Base-by-base conservation (phyloP, 2,113 vertebrate species). In the Cariama cristata region DNA sequence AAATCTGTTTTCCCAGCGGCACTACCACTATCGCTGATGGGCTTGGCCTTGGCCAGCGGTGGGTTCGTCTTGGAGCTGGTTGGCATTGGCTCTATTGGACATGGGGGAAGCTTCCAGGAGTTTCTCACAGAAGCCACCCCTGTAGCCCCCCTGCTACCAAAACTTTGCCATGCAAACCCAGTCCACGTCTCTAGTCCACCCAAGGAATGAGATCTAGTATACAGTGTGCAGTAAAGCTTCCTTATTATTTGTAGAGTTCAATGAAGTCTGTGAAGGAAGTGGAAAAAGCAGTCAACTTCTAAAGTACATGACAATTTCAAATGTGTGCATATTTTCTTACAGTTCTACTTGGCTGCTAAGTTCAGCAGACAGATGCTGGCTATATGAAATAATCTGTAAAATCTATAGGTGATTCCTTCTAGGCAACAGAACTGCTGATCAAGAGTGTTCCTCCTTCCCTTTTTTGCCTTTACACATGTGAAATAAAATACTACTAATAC, bases 31-130 rank as follows among this genome's bases (percentile, higher is more conserved):
- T 11, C 42, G 12, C 17, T 68, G 47, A 74, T 27, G 21, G 18
- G 30, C 21, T 75, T 0, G 0, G 21, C n/a, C n/a, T 32, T 23
- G 42, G 26, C 21, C 47, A 23, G 22, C 4, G 14, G 24, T 12
- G n/a, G 5, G 6, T 28, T 40, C 0, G 0, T 32, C 24, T 28
- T 40, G 40, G 47, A 60, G 24, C 17, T 0, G 0, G 17, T 9
- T 35, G 40, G 21, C 8, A 45, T 14, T 32, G 50, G 14, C 28
- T 66, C 33, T 30, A 4, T 15, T 14, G 20, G 13, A 30, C 12
- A 24, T 30, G 38, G 3, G 27, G 26, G 27, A 58, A 64, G 32
- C 49, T 50, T 64, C 42, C 11, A 45, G 23, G 6, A 72, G 2
- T 22, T 71, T 63, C 18, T 58, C 9, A 9, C 4, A 64, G 38